Evolutionary conservation across 2,888 invertebrate species (phyloP).

Genomic region (Ormyrus labotus): DNA sequence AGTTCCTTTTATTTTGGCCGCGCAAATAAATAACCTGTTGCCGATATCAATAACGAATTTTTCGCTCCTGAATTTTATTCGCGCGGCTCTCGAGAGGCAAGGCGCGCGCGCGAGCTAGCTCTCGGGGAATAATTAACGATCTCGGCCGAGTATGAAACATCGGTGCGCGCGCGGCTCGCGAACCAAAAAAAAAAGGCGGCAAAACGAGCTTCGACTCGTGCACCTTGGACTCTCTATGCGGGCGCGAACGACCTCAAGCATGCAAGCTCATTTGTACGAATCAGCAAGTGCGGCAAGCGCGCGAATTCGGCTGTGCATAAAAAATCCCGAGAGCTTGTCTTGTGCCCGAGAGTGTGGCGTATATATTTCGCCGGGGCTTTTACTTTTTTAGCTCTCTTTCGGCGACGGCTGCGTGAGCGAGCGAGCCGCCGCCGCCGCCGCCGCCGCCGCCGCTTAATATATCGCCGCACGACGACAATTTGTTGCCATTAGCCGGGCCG

Average conservation of each 20-base stretch:
- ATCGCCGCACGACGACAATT: conserved; percentile 64
- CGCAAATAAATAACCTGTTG: conserved; percentile 1
- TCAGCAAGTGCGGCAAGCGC: conserved; percentile 1
- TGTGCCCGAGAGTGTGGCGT: conserved; percentile 13
- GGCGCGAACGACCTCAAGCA: conserved; percentile 15
- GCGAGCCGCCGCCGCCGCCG: background rate
- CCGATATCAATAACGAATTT: conserved; percentile 26
- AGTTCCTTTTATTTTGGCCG: background rate
- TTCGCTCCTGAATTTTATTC: conserved; percentile 14
- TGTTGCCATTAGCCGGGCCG: conserved; percentile 65
- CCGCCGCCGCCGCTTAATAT: conserved; percentile 53
- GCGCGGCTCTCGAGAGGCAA: background rate
- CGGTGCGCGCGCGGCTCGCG: too few species aligned
- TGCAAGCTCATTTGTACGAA: too few species aligned
- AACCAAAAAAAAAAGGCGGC: background rate
- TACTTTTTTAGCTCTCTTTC: background rate
- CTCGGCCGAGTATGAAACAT: background rate
- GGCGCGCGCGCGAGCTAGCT: background rate
- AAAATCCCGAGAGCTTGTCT: background rate
- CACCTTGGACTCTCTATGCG: conserved; percentile 2
- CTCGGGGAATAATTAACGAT: conserved; percentile 23
- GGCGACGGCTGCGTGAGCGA: background rate
- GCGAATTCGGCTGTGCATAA: conserved; percentile 22
- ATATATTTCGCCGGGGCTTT: conserved; percentile 40
- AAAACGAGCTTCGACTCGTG: conserved; percentile 5